Conservation (phyloP, 2,888 invertebrate genomes). For the Latheticus oryzae region DNA sequence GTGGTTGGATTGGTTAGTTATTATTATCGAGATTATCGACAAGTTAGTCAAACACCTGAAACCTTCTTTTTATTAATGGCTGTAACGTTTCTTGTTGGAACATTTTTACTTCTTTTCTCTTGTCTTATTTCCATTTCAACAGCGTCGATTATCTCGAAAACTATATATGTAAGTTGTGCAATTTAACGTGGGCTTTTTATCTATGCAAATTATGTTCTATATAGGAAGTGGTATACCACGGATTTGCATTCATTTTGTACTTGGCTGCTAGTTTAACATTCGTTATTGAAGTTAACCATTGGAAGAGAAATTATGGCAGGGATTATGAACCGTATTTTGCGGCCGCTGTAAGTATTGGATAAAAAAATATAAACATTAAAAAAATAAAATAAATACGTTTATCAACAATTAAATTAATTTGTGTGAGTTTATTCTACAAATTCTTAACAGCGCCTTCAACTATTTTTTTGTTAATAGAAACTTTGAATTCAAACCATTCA, state of each 20-base stretch:
- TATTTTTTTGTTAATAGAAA: no score
- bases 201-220: slow-evolving; percentile 53
- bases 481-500: no score
- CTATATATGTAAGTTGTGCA: slow-evolving; percentile 78
- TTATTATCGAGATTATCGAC: slow-evolving; percentile 56
- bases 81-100: slow-evolving; percentile 83
- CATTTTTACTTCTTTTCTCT: slow-evolving; percentile 79
- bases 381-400: not conserved
- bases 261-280: slow-evolving; percentile 78
- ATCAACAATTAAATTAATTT: no score
- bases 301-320: slow-evolving; percentile 60
- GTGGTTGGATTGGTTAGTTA: slow-evolving; percentile 79
- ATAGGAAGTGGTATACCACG: slow-evolving; percentile 87
- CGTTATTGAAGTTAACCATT: slow-evolving; percentile 74
- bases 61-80: slow-evolving; percentile 80
- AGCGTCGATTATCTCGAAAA: slow-evolving; percentile 86
- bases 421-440: no score
- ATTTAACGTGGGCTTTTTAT: not conserved
- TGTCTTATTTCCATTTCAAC: slow-evolving; percentile 84
- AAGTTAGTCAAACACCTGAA: slow-evolving; percentile 66
- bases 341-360: slow-evolving; percentile 74
- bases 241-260: slow-evolving; percentile 78
- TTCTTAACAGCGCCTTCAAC: no score
- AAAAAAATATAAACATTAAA: not conserved
- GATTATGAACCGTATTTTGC: slow-evolving; percentile 77